These are phyloP conservation scores for Ctenodactylus gundi DNA, from an alignment of 2,113 vertebrate species.

Conservation along the genomic window DNA sequence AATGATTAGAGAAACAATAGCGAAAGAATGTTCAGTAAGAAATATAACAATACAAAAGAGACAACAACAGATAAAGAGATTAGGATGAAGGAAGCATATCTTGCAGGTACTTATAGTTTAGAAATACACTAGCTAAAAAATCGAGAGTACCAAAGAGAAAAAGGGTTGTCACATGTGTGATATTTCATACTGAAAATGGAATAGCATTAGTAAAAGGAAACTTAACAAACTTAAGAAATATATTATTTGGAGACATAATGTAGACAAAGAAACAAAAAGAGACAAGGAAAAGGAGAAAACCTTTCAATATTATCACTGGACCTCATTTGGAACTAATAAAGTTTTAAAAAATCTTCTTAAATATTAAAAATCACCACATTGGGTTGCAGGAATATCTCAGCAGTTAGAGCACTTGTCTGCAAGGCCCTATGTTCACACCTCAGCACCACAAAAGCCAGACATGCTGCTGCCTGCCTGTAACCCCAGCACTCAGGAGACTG, in stretches of 20 bases:
- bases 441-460: too few species aligned
- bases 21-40: background rate
- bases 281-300: background rate
- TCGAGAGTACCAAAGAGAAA: background rate
- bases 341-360: background rate
- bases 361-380: constrained; percentile 7
- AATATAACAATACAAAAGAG: background rate
- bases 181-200: background rate
- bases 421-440: too few species aligned
- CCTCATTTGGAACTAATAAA: background rate
- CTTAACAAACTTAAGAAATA: constrained; percentile 15
- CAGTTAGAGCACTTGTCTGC: too few species aligned
- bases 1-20: background rate
- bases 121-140: background rate
- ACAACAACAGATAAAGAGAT: background rate
- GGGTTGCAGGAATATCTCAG: too few species aligned
- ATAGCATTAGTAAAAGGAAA: constrained; percentile 53
- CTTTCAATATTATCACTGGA: background rate
- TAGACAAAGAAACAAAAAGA: background rate
- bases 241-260: constrained; percentile 14
- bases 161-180: background rate
- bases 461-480: too few species aligned
- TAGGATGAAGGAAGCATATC: background rate
- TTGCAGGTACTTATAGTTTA: background rate
- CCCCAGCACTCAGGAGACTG: too few species aligned